These are phyloP conservation scores for Hirundo rustica DNA, from an alignment of 2,797 vertebrate species.

Conservation along the genomic window DNA sequence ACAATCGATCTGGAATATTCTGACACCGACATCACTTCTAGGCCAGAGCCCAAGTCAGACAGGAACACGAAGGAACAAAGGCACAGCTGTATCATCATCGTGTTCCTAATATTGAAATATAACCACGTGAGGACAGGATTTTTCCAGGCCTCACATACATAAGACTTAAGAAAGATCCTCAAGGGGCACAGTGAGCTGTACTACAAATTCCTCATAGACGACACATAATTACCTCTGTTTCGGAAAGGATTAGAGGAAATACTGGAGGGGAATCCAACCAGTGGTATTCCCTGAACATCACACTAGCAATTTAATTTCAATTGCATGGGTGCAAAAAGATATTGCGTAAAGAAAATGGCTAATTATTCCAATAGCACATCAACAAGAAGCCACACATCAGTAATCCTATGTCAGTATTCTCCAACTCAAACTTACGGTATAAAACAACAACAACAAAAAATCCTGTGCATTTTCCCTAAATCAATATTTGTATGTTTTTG, in stretches of 20 bases:
- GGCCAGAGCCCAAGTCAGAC: slow-evolving; percentile 1
- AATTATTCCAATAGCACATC: not conserved
- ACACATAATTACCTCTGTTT: slow-evolving; percentile 39
- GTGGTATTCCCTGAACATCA: not conserved
- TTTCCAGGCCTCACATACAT: slow-evolving; percentile 23
- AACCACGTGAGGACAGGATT: slow-evolving; percentile 6
- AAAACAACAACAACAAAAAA: not conserved
- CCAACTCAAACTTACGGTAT: not conserved
- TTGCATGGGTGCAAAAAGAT: not conserved
- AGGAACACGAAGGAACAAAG: not conserved
- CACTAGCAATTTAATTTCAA: not conserved
- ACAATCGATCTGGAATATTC: not conserved
- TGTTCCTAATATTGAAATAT: not conserved
- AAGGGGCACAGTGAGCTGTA: not conserved
- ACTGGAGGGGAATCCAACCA: not conserved
- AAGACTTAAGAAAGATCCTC: slow-evolving; percentile 33
- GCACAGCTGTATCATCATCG: not conserved
- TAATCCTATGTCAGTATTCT: not conserved
- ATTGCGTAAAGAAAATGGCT: not conserved
- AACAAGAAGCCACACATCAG: not conserved
- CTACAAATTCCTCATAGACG: slow-evolving; percentile 35
- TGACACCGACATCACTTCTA: not conserved
- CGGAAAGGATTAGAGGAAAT: slow-evolving; percentile 33
- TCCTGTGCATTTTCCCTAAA: not conserved
- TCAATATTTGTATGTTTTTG: not conserved